Evolutionary conservation across 2,888 invertebrate genomes (phyloP), one percentile per base, ranked within the genome.

Genomic region (Neoaliturus tenellus): DNA sequence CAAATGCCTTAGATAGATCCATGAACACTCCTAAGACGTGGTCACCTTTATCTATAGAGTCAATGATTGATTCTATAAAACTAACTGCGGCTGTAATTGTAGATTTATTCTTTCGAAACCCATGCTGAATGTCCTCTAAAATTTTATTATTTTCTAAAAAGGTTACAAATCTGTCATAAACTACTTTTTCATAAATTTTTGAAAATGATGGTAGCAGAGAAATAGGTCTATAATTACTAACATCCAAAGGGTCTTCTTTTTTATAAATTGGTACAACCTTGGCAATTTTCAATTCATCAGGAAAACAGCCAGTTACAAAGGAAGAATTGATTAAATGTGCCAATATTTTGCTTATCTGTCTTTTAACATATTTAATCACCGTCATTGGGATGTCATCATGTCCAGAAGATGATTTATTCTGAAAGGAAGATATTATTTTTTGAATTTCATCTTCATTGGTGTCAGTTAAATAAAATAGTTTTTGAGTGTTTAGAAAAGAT

Each of bases 1-100:
- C 67, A 67, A 67, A 67, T 17, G 67, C 67, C 31, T 67, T 67
- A 8, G 17, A n/a, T 14, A 67, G 31, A 14, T 67, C 67, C 67
- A 67, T 33, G 17, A 67, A 67, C 1, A 67, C 17, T 31, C 67
- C 67, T 3, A 28, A 28, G 14, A 67, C 67, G 2, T 67, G 28
- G 14, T 67, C 67, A 2, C 67, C 67, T 31, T 35, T 67, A 31
- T 67, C 67, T 8, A 31, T 17, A 2, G 67, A 67, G 33, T 67
- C 67, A 17, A 67, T 31, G 12, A 67, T 23, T n/a, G 31, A 67
- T 67, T 67, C 67, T 31, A 67, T 20, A 31, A 67, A 67, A 28
- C 23, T 23, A n/a, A 35, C 35, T 5, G 31, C 31, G 17, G 35
- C 67, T 31, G 31, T 31, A n/a, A 67, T 35, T 4, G 23, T 23